A percentile compares a stretch with the other conserved stretches of the same genome.
Evolutionary conservation across 2,888 invertebrate genomes (phyloP).

Genomic region (Cryptocephalus primarius): DNA sequence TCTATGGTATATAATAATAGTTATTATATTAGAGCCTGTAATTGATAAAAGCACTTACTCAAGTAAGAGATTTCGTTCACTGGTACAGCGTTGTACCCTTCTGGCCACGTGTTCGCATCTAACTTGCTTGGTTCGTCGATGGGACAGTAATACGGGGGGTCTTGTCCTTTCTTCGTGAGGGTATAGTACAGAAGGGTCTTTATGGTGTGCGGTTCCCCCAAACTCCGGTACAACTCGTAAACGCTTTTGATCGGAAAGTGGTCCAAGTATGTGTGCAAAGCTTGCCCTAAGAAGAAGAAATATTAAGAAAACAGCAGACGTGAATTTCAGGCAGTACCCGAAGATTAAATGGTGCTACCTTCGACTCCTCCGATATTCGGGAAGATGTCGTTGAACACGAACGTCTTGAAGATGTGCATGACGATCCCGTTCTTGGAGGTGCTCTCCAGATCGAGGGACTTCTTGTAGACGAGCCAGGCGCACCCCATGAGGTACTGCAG

Average conservation of each 20-base stretch:
- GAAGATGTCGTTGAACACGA: constrained; percentile 42
- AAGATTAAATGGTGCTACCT: constrained; percentile 1
- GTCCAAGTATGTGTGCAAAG: constrained; percentile 20
- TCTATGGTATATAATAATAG: no score
- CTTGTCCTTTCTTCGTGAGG: constrained; percentile 13
- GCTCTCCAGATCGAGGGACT: constrained; percentile 4
- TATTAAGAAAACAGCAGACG: no score
- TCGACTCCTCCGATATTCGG: constrained; percentile 34
- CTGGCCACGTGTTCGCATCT: not conserved
- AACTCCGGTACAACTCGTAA: constrained; percentile 21
- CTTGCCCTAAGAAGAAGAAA: constrained; percentile 13
- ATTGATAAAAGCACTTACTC: no score
- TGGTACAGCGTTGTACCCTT: constrained; percentile 9
- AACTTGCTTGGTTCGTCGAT: constrained; percentile 3
- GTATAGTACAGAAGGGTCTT: constrained; percentile 19
- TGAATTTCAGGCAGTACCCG: no score
- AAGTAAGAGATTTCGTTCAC: no score
- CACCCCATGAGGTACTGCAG: constrained; percentile 42
- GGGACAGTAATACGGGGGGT: constrained; percentile 15
- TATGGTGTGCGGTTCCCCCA: constrained; percentile 26
- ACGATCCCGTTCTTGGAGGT: not conserved
- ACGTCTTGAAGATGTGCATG: constrained; percentile 40
- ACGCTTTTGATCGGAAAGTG: constrained; percentile 21
- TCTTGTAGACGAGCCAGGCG: constrained; percentile 34
- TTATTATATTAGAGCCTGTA: no score